Percentiles rank a stretch among this genome's conserved stretches.
These are phyloP conservation scores for Coreius guichenoti DNA, from an alignment of 2,797 vertebrate species.

Conservation along the genomic window DNA sequence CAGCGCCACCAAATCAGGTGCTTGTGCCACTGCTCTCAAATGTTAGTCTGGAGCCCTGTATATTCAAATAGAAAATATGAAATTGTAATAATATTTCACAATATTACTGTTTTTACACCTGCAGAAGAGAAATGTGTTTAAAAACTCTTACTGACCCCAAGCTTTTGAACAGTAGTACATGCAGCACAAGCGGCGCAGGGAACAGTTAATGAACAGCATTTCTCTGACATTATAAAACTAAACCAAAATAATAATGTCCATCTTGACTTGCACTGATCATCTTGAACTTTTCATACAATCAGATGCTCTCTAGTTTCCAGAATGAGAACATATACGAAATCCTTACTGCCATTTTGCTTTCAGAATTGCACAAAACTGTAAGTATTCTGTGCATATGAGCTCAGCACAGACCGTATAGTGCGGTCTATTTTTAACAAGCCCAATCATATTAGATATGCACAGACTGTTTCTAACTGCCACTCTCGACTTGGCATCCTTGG, in stretches of 20 bases:
- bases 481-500: constrained; percentile 76
- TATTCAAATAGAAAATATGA: neutral
- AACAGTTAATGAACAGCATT: neutral
- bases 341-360: neutral
- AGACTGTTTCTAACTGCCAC: constrained; percentile 73
- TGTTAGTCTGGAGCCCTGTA: too few species aligned
- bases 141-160: neutral
- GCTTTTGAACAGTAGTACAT: neutral
- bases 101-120: neutral
- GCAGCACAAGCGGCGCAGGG: neutral
- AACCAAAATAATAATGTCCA: neutral
- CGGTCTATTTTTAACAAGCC: constrained; percentile 44
- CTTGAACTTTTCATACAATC: neutral
- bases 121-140: neutral
- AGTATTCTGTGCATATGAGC: neutral
- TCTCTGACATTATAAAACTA: neutral
- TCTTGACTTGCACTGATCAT: neutral
- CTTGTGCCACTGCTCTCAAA: too few species aligned
- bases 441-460: constrained; percentile 53
- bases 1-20: too few species aligned
- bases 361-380: neutral
- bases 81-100: neutral
- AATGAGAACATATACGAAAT: neutral
- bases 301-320: neutral
- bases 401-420: constrained; percentile 37